A percentile compares a stretch with the other conserved stretches of the same genome.
Evolutionary conservation across 2,113 vertebrate species (phyloP).

Genomic region (Kryptolebias marmoratus): DNA sequence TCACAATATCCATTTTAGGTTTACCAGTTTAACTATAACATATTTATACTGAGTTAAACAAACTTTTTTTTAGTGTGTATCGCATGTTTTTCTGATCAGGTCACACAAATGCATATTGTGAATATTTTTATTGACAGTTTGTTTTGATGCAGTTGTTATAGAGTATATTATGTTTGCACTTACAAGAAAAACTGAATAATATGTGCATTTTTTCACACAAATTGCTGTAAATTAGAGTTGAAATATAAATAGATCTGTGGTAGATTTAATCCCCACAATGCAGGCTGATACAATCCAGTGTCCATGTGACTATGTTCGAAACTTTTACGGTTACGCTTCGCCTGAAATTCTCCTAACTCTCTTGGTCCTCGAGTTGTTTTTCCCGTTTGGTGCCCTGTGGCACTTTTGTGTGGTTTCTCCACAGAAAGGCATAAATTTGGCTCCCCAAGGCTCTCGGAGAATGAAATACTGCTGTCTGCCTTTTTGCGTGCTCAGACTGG

Average conservation of each 20-base stretch:
- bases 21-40: neutral
- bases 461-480: slow-evolving; percentile 71
- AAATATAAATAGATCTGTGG: slow-evolving; percentile 3
- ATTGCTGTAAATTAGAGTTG: neutral
- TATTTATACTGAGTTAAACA: too few species aligned
- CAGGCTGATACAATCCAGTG: slow-evolving; percentile 40
- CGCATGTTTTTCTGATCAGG: too few species aligned
- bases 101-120: too few species aligned
- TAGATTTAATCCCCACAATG: slow-evolving; percentile 51
- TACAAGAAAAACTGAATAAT: neutral
- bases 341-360: slow-evolving; percentile 46
- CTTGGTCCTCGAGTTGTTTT: slow-evolving; percentile 72
- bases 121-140: too few species aligned
- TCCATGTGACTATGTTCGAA: slow-evolving; percentile 43
- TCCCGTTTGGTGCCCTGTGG: slow-evolving; percentile 72
- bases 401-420: slow-evolving; percentile 71
- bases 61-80: too few species aligned
- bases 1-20: neutral
- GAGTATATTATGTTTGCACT: neutral
- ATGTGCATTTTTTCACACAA: neutral
- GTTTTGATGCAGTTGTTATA: neutral
- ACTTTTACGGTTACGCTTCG: slow-evolving; percentile 49
- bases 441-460: slow-evolving; percentile 62
- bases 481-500: slow-evolving; percentile 65
- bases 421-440: slow-evolving; percentile 64